These are phyloP conservation scores for Metalampra italica DNA, from an alignment of 2,888 invertebrate genomes.

Conservation along the genomic window DNA sequence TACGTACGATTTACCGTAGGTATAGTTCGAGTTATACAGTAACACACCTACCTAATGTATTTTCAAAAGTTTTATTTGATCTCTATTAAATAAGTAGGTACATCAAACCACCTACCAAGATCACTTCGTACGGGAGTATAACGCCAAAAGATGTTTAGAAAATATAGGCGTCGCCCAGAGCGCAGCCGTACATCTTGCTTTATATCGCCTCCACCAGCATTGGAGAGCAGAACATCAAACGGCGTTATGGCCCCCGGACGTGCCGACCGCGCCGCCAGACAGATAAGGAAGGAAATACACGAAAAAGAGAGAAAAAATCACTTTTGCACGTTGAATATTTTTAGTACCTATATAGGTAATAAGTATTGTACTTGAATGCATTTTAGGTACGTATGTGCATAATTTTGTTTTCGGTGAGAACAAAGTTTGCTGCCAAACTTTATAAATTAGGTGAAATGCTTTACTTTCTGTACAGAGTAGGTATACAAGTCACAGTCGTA, in stretches of 20 bases:
- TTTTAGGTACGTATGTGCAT: no score
- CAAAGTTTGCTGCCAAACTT: no score
- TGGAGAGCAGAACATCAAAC: slow-evolving; percentile 80
- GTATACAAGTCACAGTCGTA: no score
- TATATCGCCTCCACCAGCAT: slow-evolving; percentile 72
- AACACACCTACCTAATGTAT: no score
- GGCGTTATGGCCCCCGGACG: slow-evolving; percentile 75
- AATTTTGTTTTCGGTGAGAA: no score
- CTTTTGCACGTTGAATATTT: slow-evolving; percentile 53
- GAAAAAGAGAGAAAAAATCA: slow-evolving; percentile 40
- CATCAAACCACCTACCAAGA: slow-evolving; percentile 45
- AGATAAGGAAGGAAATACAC: slow-evolving; percentile 51
- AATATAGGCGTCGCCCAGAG: slow-evolving; percentile 77
- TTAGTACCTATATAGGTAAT: not conserved
- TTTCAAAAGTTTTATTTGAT: no score
- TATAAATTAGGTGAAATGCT: not conserved
- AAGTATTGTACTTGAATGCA: no score
- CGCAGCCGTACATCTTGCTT: slow-evolving; percentile 75
- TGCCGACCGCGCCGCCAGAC: slow-evolving; percentile 52
- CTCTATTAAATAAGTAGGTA: no score
- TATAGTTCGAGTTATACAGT: no score
- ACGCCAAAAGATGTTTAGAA: slow-evolving; percentile 74
- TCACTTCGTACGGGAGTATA: slow-evolving; percentile 62
- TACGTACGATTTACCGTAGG: no score
- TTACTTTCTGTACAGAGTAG: no score